Evolutionary conservation across 2,113 vertebrate genomes (phyloP).

Genomic region (Brachionichthys hirsutus): DNA sequence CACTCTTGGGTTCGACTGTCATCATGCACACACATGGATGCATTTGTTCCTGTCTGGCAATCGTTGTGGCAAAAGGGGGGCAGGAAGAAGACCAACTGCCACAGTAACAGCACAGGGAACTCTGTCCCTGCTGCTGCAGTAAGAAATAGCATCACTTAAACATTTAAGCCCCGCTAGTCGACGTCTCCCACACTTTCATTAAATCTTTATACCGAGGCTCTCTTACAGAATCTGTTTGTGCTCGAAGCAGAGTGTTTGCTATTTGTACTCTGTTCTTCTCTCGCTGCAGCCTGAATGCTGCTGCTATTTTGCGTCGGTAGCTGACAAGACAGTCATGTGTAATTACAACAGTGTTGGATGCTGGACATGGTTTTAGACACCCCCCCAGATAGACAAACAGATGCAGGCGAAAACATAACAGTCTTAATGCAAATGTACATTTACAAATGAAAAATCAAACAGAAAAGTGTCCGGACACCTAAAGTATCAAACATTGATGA

Average conservation of each 20-base stretch:
- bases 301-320: constrained; percentile 21
- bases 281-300: constrained; percentile 15
- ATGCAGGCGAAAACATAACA: constrained; percentile 3
- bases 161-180: constrained; percentile 63
- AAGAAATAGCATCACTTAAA: constrained; percentile 68
- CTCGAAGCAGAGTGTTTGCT: constrained; percentile 3
- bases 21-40: constrained; percentile 46
- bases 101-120: constrained; percentile 50
- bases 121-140: constrained; percentile 21
- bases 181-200: constrained; percentile 56
- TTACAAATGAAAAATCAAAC: no score
- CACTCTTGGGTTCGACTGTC: constrained; percentile 41
- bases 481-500: not conserved
- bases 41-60: constrained; percentile 37
- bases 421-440: no score
- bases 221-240: constrained; percentile 31
- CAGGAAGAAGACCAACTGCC: constrained; percentile 40
- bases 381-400: not conserved
- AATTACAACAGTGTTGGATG: constrained; percentile 44
- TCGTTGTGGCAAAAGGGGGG: constrained; percentile 25
- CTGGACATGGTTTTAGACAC: constrained; percentile 37
- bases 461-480: no score
- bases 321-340: constrained; percentile 32
- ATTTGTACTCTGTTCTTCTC: constrained; percentile 21
- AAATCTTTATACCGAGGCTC: constrained; percentile 61